Evolutionary conservation across 64 coral and sea anemone genomes (phyloP).

Genomic region (Catalaphyllia jardinei): DNA sequence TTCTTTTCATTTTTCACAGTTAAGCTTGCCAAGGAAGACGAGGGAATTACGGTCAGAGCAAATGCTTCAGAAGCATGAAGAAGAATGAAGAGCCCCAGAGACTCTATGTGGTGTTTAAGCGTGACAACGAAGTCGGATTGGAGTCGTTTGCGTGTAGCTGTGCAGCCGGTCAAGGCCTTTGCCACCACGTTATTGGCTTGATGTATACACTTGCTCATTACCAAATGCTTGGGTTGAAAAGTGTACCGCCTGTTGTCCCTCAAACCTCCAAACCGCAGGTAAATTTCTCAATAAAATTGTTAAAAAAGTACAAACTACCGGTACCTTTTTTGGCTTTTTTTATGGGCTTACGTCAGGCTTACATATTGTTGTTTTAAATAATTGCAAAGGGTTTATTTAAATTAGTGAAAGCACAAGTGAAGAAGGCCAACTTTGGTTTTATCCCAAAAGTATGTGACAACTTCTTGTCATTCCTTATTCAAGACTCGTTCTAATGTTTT

Average conservation of each 20-base stretch:
- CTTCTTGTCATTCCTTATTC: no score
- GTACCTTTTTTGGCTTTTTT: slow-evolving; percentile 19
- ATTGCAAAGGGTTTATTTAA: no score
- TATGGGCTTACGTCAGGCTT: not conserved
- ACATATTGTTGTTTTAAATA: no score
- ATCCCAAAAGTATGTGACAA: no score
- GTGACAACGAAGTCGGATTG: not conserved
- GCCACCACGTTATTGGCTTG: no score
- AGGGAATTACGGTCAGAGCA: not conserved
- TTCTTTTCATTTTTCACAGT: no score
- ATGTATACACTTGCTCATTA: no score
- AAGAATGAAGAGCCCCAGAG: slow-evolving; percentile 65
- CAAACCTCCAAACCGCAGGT: no score
- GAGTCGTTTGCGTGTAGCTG: slow-evolving; percentile 53
- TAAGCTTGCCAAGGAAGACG: slow-evolving; percentile 28
- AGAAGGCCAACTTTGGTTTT: no score
- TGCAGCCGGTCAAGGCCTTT: slow-evolving; percentile 60
- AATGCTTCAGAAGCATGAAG: slow-evolving; percentile 60
- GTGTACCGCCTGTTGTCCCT: no score
- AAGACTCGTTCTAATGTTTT: not conserved
- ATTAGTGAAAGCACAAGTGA: no score
- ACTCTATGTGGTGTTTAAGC: slow-evolving; percentile 23
- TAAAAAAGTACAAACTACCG: slow-evolving; percentile 14
- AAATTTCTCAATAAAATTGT: slow-evolving; percentile 21
- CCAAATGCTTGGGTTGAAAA: no score